A percentile compares a stretch with the other conserved stretches of the same genome.
phyloP scores from a whole-genome alignment of 1,140 invertebrate species.

The Dysdera silvatica region DNA sequence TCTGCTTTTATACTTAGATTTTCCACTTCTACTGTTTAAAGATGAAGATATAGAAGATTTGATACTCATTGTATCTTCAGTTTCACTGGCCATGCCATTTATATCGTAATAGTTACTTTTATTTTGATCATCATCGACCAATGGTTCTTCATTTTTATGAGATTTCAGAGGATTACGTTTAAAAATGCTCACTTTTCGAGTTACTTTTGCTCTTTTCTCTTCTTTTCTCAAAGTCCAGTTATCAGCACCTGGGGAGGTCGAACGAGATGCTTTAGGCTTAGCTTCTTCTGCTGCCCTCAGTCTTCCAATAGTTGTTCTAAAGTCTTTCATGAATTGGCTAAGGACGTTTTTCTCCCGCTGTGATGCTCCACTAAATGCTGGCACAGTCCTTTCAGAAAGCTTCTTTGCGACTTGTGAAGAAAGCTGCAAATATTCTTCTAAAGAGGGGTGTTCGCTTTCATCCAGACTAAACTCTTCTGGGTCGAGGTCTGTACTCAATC shows the following conservation, averaged over 20 bases:
- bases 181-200: slow-evolving; percentile 17
- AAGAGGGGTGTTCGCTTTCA: slow-evolving; percentile 22
- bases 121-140: slow-evolving; percentile 7
- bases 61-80: slow-evolving; percentile 2
- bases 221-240: slow-evolving; percentile 25
- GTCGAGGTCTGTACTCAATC: slow-evolving; percentile 22
- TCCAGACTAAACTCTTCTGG: slow-evolving; percentile 6
- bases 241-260: slow-evolving; percentile 1
- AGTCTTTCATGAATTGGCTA: slow-evolving; percentile 25
- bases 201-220: slow-evolving; percentile 13
- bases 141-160: slow-evolving; percentile 17
- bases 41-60: slow-evolving; percentile 8
- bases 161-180: slow-evolving; percentile 18
- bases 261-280: not conserved
- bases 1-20: slow-evolving; percentile 2
- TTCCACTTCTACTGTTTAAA: slow-evolving; percentile 1
- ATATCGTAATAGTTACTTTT: slow-evolving; percentile 7
- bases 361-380: slow-evolving; percentile 10
- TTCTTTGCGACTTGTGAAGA: slow-evolving; percentile 24
- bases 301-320: slow-evolving; percentile 20
- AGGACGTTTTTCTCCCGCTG: slow-evolving; percentile 19
- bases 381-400: slow-evolving; percentile 24
- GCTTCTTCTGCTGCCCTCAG: slow-evolving; percentile 4
- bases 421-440: slow-evolving; percentile 28
- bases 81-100: not conserved